A percentile compares a stretch with the other conserved stretches of the same genome.
Conservation (phyloP, 2,797 vertebrate genomes). For the Podarcis lilfordi region DNA sequence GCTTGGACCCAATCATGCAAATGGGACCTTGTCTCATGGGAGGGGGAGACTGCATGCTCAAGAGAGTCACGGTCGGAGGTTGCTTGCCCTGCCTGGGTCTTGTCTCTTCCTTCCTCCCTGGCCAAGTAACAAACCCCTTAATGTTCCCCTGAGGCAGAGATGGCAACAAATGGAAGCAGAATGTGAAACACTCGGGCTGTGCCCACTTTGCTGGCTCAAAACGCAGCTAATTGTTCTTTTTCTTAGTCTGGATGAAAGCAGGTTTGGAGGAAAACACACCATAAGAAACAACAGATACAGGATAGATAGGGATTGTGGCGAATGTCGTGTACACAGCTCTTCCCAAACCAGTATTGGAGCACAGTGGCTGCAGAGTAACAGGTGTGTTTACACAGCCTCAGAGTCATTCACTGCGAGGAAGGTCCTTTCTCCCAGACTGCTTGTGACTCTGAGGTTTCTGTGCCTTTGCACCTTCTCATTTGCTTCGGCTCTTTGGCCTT, state of each 20-base stretch:
- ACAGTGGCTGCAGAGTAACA: too few species aligned
- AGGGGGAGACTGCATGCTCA: background rate
- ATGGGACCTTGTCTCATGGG: background rate
- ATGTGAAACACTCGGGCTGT: background rate
- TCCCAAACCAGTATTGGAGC: too few species aligned
- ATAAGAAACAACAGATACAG: background rate
- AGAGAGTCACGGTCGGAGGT: background rate
- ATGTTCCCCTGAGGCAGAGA: background rate
- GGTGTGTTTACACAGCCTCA: background rate
- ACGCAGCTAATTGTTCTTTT: too few species aligned
- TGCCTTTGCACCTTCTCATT: background rate
- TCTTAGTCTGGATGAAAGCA: too few species aligned
- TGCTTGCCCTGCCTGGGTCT: constrained; percentile 16
- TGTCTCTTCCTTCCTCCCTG: background rate
- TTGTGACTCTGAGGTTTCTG: background rate
- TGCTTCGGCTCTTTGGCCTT: background rate
- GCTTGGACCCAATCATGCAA: constrained; percentile 9
- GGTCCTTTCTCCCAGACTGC: background rate
- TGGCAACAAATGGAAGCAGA: background rate
- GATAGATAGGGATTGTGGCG: too few species aligned
- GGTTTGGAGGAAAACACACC: background rate
- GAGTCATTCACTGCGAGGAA: background rate
- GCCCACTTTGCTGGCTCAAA: too few species aligned
- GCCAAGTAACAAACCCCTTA: background rate
- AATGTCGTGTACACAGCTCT: too few species aligned